A percentile compares a stretch with the other conserved stretches of the same genome.
Conservation (phyloP, 2,797 vertebrate genomes). For the Pangasius djambal region DNA sequence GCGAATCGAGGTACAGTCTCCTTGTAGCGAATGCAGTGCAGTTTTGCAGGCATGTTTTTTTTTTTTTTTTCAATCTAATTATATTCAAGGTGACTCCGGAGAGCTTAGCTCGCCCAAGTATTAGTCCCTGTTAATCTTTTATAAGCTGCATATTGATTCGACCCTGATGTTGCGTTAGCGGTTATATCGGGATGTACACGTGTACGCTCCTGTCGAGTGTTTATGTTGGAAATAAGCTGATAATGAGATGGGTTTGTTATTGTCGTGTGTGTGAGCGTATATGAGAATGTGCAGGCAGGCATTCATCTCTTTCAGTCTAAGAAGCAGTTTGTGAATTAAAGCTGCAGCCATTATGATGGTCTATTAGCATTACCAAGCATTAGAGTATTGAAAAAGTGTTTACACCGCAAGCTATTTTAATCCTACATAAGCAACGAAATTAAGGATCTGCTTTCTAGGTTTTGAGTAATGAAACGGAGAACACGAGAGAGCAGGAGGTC, state of each 20-base stretch:
- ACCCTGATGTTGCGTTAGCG: constrained; percentile 47
- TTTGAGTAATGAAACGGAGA: constrained; percentile 35
- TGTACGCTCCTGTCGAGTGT: constrained; percentile 33
- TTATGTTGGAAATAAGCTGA: constrained; percentile 25
- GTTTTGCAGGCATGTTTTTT: constrained; percentile 48
- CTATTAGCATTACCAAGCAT: constrained; percentile 20
- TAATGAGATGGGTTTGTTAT: constrained; percentile 2
- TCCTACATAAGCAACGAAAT: constrained; percentile 17
- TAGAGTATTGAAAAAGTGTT: constrained; percentile 25
- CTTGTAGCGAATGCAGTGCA: constrained; percentile 17
- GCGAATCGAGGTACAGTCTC: constrained; percentile 14
- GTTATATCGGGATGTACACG: constrained; percentile 18
- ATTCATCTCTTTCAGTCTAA: constrained; percentile 2
- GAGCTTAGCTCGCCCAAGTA: constrained; percentile 60
- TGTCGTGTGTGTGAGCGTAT: background rate
- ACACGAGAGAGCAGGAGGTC: constrained; percentile 15
- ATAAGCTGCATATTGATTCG: constrained; percentile 65
- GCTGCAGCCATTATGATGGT: constrained; percentile 7
- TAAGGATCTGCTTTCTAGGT: constrained; percentile 16
- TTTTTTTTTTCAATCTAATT: constrained; percentile 57
- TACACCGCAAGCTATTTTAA: constrained; percentile 32
- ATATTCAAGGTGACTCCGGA: constrained; percentile 65
- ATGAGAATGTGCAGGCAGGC: constrained; percentile 17
- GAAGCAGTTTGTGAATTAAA: constrained; percentile 15
- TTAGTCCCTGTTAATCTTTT: constrained; percentile 68